Evolutionary conservation across 1,140 invertebrate species (phyloP).

Genomic region (Drosophila mojavensis): DNA sequence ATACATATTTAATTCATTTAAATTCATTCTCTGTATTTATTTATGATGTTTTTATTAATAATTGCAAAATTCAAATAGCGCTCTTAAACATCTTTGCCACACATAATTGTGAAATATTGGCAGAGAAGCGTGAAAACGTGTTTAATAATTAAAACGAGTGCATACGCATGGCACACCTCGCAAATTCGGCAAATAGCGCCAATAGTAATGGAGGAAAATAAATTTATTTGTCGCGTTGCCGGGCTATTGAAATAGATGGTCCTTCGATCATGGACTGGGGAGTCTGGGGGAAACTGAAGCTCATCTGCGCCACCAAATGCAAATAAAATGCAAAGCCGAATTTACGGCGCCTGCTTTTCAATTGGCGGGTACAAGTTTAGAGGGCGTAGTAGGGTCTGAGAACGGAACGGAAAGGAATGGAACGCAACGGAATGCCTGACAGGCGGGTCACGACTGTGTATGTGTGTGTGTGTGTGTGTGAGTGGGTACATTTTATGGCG

Average conservation of each 20-base stretch:
- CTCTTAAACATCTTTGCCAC: neutral
- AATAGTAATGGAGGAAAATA: constrained; percentile 46
- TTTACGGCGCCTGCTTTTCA: constrained; percentile 67
- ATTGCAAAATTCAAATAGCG: neutral
- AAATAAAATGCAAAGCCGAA: constrained; percentile 73
- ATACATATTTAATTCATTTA: neutral
- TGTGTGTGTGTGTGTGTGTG: neutral
- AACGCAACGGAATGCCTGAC: neutral
- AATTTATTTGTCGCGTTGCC: constrained; percentile 46
- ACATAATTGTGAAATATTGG: neutral
- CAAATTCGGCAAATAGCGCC: constrained; percentile 54
- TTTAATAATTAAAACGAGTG: constrained; percentile 8
- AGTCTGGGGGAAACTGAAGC: constrained; percentile 41
- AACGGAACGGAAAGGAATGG: constrained; percentile 10
- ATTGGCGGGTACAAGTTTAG: constrained; percentile 36
- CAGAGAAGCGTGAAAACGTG: neutral
- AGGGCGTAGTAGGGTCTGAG: constrained; percentile 1
- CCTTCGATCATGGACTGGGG: neutral
- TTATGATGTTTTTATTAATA: neutral
- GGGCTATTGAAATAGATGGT: constrained; percentile 65
- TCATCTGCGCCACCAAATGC: constrained; percentile 48
- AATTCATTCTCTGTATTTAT: neutral
- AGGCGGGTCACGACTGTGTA: constrained; percentile 10
- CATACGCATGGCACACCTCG: constrained; percentile 26
- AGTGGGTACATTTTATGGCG: constrained; percentile 66